phyloP scores from a whole-genome alignment of 2,113 vertebrate species.

The Mustela nigripes region DNA sequence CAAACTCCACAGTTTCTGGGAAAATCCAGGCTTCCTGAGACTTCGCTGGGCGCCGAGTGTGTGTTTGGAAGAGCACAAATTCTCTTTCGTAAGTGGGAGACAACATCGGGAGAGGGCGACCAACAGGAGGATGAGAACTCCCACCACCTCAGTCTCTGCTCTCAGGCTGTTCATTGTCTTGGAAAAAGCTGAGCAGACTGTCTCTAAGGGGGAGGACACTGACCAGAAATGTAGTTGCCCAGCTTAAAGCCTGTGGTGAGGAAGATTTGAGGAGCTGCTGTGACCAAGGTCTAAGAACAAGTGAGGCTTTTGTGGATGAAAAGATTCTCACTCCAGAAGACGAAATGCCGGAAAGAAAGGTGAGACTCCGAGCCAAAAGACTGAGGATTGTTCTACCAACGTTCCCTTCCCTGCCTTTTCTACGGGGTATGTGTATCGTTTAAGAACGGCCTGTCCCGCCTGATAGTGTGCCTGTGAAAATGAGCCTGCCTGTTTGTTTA shows the following conservation, averaged over 20 bases:
- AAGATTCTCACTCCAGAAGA: background rate
- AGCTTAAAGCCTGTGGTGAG: background rate
- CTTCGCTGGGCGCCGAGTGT: background rate
- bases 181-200: background rate
- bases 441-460: background rate
- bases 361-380: background rate
- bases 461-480: rapidly evolving
- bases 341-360: background rate
- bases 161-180: background rate
- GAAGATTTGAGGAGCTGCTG: background rate
- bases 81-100: background rate
- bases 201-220: background rate
- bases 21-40: background rate
- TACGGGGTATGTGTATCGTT: background rate
- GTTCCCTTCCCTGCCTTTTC: background rate
- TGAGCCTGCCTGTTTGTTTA: background rate
- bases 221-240: background rate
- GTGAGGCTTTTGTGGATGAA: background rate
- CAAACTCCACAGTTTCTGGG: background rate
- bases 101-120: background rate
- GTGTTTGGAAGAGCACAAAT: background rate
- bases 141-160: background rate
- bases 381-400: background rate
- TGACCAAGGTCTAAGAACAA: background rate
- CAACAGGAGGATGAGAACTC: background rate